Evolutionary conservation across 2,113 vertebrate genomes (phyloP), one percentile per base, ranked within the genome.

Genomic region (Larimichthys crocea): DNA sequence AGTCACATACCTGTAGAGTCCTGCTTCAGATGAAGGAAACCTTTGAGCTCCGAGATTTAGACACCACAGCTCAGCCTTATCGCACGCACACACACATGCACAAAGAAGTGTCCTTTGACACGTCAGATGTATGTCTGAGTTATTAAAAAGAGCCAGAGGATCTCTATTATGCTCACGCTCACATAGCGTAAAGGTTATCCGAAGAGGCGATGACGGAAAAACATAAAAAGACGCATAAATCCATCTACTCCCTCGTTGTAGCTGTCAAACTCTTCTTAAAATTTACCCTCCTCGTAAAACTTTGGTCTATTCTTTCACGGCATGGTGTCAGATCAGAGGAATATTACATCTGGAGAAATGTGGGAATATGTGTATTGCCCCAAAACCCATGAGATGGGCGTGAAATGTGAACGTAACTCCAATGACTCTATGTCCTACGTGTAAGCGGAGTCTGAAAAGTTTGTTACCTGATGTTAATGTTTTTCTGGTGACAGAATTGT

Each of bases 1-100:
- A 10, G 80, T 16, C 65, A 26, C 92, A 94, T 94, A 94, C 92
- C 93, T 94, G 92, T 66, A 88, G 84, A 86, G 88, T 79, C 82
- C 83, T 79, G 88, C 82, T 74, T 24, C 78, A 86, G 89, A 93
- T 94, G 92, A 94, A 93, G 91, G 89, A 80, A 91, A 84, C 92
- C 91, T 94, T 94, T 94, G 90, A 93, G 90, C 74, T 81, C 50
- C 0, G 20, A 52, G 79, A 79, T 74, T 79, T 35, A 88, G 83
- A 86, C 79, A 75, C 66, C 16, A 17, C 75, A 66, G 73, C 67
- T 71, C 74, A 59, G 83, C 65, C 73, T 84, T 86, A 88, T 89
- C 86, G 1, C 76, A 19, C 72, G 56, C 24, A 35, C 31, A 72
- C 59, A 35, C 72, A 26, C 63, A 60, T n/a, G 24, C 31, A 72